Evolutionary conservation across 2,113 vertebrate genomes (phyloP).

Genomic region (Cricetomys ansorgei): DNA sequence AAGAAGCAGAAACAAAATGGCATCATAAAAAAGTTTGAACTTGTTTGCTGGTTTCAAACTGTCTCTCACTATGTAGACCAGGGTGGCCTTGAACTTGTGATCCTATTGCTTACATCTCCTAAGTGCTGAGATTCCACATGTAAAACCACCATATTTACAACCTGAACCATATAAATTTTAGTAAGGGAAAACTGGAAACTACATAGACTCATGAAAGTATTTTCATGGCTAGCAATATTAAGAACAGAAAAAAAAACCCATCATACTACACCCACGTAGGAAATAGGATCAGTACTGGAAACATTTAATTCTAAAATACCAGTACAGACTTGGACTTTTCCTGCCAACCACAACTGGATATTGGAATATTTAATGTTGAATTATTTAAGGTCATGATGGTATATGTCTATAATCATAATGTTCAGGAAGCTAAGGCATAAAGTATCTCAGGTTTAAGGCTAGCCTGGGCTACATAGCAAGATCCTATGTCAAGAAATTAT

Average conservation of each 20-base stretch:
- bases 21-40: background rate
- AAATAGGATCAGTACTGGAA: constrained; percentile 8
- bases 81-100: background rate
- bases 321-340: background rate
- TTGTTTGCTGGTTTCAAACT: background rate
- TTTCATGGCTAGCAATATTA: background rate
- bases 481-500: background rate
- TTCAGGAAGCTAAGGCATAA: background rate
- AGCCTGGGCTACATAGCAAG: background rate
- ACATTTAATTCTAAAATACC: background rate
- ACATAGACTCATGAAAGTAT: background rate
- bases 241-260: background rate
- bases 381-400: background rate
- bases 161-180: background rate
- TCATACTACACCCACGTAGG: background rate
- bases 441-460: background rate
- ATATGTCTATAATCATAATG: background rate
- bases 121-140: background rate
- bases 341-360: background rate
- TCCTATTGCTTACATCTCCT: background rate
- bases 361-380: background rate
- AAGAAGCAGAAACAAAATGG: background rate
- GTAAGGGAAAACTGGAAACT: constrained; percentile 40
- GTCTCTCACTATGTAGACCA: background rate
- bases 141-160: background rate